Evolutionary conservation across 1,140 invertebrate species (phyloP), one percentile per base, ranked within the genome.

Genomic region (Asbolus verrucosus): DNA sequence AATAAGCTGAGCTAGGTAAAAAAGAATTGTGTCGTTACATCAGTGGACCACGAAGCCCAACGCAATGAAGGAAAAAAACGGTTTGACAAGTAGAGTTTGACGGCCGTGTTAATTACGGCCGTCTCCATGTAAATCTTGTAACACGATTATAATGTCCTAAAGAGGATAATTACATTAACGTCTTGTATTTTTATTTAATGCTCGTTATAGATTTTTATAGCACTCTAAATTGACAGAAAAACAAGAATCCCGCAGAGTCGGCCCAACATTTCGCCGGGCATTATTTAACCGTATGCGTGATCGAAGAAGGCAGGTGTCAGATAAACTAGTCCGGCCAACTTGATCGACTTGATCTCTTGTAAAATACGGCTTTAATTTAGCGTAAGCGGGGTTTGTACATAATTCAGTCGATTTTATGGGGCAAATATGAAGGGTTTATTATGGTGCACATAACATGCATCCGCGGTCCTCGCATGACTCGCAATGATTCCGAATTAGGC

Each of bases 151-250:
- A 65, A 59, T 46, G 67, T 72, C 71, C 70, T 65, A 69, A 73
- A 67, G 67, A 30, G 72, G 50, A 74, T 73, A 76, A 76, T 76
- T 72, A 76, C 72, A 71, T 75, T 76, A 73, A 68, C 60, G 67
- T 73, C 70, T 68, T 69, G 65, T 75, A 69, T 70, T 76, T 72
- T 75, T 71, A 70, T 72, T 71, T 75, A 67, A 71, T 67, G 65
- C 41, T 62, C 63, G 71, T 76, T 76, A 77, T 73, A 72, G 73
- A 78, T 78, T 75, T 78, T 76, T 75, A 75, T 73, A 66, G 74
- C 75, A 76, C 74, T 72, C 74, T 67, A 73, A 74, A 76, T 76
- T 76, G 76, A 76, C 76, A 78, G 71, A 72, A 75, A 75, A 78
- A 78, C 76, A 75, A 75, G 76, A 72, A 72, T 72, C 76, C 76